These are phyloP conservation scores for Uloborus plumipes DNA, from an alignment of 2,888 invertebrate species.

Conservation along the genomic window DNA sequence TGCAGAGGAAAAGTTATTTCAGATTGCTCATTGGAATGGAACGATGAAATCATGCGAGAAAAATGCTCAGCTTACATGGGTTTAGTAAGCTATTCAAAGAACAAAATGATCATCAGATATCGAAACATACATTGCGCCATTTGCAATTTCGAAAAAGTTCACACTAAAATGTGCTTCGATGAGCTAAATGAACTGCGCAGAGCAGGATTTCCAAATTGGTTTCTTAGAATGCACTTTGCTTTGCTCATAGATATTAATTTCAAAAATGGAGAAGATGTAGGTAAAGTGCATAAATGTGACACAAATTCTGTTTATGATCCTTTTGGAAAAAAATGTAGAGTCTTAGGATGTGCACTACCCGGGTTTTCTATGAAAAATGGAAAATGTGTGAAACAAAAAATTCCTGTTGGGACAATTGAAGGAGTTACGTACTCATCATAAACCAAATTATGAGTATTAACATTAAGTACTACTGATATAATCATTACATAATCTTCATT, in stretches of 20 bases:
- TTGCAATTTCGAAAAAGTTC: conserved; percentile 19
- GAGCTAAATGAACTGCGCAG: no score
- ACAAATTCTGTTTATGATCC: conserved; percentile 17
- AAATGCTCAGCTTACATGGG: conserved; percentile 27
- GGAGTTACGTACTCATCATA: no score
- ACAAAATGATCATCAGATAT: background rate
- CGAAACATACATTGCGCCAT: conserved; percentile 32
- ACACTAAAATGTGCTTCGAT: no score
- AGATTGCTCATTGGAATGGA: conserved; percentile 12
- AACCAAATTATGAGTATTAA: no score
- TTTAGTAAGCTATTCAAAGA: background rate
- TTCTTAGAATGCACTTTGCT: background rate
- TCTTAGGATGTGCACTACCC: background rate
- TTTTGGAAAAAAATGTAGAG: conserved; percentile 20
- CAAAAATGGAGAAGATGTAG: no score
- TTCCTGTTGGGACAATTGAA: no score
- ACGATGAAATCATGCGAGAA: background rate
- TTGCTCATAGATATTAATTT: background rate
- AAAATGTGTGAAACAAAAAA: background rate
- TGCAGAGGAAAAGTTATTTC: background rate
- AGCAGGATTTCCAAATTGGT: no score
- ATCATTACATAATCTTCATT: no score
- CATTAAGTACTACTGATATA: no score
- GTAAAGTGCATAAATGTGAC: background rate
- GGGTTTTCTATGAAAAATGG: conserved; percentile 6